Evolutionary conservation across 2,888 invertebrate species (phyloP).

Genomic region (Chydorus sphaericus): DNA sequence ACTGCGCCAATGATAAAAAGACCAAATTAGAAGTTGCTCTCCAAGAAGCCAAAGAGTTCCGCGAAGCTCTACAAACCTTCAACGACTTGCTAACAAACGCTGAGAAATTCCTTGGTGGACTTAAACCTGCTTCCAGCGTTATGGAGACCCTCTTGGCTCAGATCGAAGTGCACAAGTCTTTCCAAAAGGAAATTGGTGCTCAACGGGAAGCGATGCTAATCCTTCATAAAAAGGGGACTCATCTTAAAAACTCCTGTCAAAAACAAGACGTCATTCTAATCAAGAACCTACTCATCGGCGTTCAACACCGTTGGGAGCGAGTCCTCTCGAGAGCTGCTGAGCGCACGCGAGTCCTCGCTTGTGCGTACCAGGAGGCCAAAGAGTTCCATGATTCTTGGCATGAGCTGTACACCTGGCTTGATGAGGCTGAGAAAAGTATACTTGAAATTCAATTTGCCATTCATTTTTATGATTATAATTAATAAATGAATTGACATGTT

Average conservation of each 20-base stretch:
- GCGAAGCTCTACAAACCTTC: constrained; percentile 74
- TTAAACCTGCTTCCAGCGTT: constrained; percentile 85
- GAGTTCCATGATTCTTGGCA: constrained; percentile 89
- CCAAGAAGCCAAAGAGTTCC: constrained; percentile 87
- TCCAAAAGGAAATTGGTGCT: constrained; percentile 85
- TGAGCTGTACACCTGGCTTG: constrained; percentile 76
- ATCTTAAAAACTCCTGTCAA: constrained; percentile 95
- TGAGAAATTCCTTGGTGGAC: constrained; percentile 72
- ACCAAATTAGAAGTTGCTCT: constrained; percentile 94
- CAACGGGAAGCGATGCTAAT: constrained; percentile 90
- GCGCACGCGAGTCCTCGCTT: constrained; percentile 78
- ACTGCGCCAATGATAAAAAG: constrained; percentile 87
- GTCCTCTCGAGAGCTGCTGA: constrained; percentile 90
- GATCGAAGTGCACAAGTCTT: constrained; percentile 88
- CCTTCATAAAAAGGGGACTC: constrained; percentile 92
- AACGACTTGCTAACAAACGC: constrained; percentile 93
- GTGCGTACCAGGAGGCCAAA: constrained; percentile 87
- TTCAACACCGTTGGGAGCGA: constrained; percentile 95
- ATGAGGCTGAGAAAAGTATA: constrained; percentile 68
- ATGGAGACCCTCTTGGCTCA: constrained; percentile 83
- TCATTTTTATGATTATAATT: too few species aligned
- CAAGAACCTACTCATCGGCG: constrained; percentile 89
- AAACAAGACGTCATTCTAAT: constrained; percentile 98
- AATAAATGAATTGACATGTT: constrained; percentile 33
- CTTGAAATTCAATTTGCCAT: constrained; percentile 70